A percentile compares a stretch with the other conserved stretches of the same genome.
phyloP scores from a whole-genome alignment of 2,113 vertebrate species.

The Furnarius figulus region DNA sequence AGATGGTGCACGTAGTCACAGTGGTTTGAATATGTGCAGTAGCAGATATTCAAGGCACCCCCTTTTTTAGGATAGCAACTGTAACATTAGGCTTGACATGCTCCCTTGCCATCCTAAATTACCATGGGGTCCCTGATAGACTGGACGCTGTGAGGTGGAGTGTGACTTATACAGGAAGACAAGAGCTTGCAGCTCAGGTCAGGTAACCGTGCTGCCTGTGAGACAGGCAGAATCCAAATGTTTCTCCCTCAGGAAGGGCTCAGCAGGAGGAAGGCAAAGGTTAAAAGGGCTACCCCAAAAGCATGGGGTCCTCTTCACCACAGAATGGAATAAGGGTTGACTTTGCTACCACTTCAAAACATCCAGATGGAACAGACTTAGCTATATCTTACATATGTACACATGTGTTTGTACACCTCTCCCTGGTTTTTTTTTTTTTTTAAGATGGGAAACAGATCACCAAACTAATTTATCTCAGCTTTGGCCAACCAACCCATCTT shows the following conservation, averaged over 20 bases:
- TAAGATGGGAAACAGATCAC: neutral
- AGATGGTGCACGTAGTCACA: neutral
- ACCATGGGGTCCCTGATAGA: neutral
- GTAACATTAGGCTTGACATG: neutral
- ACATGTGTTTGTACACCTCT: neutral
- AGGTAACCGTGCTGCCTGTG: neutral
- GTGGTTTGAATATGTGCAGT: rapidly evolving
- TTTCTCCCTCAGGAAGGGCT: neutral
- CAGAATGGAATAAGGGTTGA: neutral
- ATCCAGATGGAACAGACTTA: neutral
- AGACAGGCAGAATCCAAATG: neutral
- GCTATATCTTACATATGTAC: neutral
- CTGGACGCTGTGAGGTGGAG: neutral
- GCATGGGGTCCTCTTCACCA: neutral
- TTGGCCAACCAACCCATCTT: rapidly evolving
- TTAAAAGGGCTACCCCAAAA: neutral
- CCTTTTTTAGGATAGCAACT: neutral
- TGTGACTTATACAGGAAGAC: neutral
- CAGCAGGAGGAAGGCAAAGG: neutral
- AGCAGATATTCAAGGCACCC: neutral
- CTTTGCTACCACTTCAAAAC: neutral
- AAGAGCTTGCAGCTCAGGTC: neutral
- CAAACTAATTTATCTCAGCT: neutral
- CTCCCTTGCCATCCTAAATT: neutral
- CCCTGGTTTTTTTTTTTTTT: neutral